A percentile compares a stretch with the other conserved stretches of the same genome.
phyloP scores from a whole-genome alignment of 2,113 vertebrate genomes.

The Cheilinus undulatus region DNA sequence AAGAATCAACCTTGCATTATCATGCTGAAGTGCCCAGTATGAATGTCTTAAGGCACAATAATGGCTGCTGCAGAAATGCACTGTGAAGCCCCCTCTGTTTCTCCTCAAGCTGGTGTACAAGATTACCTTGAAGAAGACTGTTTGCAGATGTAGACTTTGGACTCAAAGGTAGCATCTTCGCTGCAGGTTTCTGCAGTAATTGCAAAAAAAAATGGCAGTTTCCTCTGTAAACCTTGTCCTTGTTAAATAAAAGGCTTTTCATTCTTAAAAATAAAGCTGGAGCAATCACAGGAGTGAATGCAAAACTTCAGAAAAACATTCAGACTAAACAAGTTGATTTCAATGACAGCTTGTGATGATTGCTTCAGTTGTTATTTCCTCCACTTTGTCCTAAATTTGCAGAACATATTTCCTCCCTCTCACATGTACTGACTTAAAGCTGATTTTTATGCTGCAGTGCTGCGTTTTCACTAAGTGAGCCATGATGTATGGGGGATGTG shows the following conservation, averaged over 20 bases:
- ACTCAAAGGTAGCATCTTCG: no score
- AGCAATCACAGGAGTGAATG: not conserved
- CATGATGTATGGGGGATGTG: slow-evolving; percentile 13
- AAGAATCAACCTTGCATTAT: no score
- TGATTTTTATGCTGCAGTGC: not conserved
- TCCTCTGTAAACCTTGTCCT: not conserved
- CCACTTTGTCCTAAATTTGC: not conserved
- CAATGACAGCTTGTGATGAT: not conserved
- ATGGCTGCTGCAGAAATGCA: no score
- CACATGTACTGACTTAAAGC: not conserved
- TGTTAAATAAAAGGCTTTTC: not conserved
- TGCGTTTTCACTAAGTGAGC: slow-evolving; percentile 2
- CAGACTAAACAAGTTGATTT: not conserved
- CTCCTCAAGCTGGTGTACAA: no score
- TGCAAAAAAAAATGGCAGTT: no score
- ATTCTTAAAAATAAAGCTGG: not conserved
- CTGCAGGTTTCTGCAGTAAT: no score
- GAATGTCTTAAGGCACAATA: no score
- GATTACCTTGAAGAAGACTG: no score
- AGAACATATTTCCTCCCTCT: not conserved
- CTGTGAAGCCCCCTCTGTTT: no score
- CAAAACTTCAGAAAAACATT: not conserved
- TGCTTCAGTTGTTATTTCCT: not conserved
- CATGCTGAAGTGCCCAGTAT: no score
- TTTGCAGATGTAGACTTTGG: no score